These are phyloP conservation scores for Luscinia luscinia DNA, from an alignment of 2,797 vertebrate genomes.

Conservation along the genomic window DNA sequence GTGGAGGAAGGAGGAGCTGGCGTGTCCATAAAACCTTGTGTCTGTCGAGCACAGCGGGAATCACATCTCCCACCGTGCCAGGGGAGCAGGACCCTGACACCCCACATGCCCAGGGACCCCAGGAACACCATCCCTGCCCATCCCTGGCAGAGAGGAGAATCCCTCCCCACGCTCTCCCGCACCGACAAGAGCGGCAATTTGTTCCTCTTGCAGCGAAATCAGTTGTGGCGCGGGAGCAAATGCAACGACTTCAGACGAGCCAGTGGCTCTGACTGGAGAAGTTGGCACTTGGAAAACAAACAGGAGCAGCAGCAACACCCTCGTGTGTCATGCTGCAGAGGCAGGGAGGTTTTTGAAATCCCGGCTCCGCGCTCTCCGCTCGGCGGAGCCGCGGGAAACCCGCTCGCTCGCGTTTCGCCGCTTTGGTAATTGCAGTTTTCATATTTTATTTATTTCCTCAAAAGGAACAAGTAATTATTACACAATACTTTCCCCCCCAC, in stretches of 20 bases:
- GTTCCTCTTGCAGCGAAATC: slow-evolving; percentile 42
- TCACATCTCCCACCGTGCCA: accelerated
- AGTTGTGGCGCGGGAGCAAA: slow-evolving; percentile 16
- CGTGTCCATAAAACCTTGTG: accelerated
- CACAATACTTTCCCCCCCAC: slow-evolving; percentile 43
- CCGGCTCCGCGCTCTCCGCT: background rate
- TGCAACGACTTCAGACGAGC: background rate
- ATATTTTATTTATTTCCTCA: slow-evolving; percentile 78
- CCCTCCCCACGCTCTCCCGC: background rate
- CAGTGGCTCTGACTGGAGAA: slow-evolving; percentile 8
- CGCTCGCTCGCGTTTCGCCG: background rate
- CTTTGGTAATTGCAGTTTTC: slow-evolving; percentile 67
- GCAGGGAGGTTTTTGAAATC: slow-evolving; percentile 45
- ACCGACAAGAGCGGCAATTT: background rate
- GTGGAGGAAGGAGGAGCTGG: background rate
- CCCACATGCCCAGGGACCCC: background rate
- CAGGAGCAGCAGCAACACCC: background rate
- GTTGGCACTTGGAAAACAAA: slow-evolving; percentile 39
- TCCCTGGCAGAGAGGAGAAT: background rate
- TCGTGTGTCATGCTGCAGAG: slow-evolving; percentile 10
- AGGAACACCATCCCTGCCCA: accelerated
- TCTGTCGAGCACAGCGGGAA: accelerated
- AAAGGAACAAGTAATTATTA: slow-evolving; percentile 72
- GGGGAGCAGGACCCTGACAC: background rate
- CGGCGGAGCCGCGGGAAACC: slow-evolving; percentile 43